Percentiles rank a stretch among this genome's conserved stretches.
These are phyloP conservation scores for Aelia acuminata DNA, from an alignment of 2,888 invertebrate genomes.

Conservation along the genomic window DNA sequence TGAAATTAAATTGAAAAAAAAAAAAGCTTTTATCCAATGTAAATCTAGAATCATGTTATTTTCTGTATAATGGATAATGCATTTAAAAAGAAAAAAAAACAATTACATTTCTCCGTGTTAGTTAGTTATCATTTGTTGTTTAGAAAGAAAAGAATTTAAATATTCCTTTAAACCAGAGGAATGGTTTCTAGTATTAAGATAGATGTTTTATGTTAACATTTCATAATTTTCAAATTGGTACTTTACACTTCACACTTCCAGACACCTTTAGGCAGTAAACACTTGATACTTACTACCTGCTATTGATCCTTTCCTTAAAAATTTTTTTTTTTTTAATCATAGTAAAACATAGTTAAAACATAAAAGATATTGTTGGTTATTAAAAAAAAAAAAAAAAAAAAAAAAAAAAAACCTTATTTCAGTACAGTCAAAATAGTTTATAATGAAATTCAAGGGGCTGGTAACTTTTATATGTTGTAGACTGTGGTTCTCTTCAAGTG, in stretches of 20 bases:
- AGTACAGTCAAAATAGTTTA: too few species aligned
- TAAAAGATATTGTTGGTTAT: too few species aligned
- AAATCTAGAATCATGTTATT: slow-evolving; percentile 28
- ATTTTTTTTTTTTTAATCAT: too few species aligned
- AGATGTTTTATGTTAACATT: neutral
- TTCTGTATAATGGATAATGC: slow-evolving; percentile 1
- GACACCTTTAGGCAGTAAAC: neutral
- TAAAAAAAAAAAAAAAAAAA: too few species aligned
- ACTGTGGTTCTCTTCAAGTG: too few species aligned
- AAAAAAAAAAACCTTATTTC: too few species aligned
- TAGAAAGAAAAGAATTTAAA: neutral
- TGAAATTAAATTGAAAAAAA: slow-evolving; percentile 2
- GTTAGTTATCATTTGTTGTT: slow-evolving; percentile 1
- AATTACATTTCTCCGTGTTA: neutral
- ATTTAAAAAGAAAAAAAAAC: neutral
- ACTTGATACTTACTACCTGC: neutral
- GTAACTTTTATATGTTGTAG: too few species aligned
- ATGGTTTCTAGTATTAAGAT: neutral
- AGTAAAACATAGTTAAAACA: too few species aligned
- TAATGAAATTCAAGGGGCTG: too few species aligned
- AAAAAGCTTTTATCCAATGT: neutral
- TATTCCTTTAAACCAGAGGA: neutral
- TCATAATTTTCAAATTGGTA: neutral
- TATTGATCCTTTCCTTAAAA: too few species aligned
- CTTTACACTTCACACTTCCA: neutral